Evolutionary conservation across 2,113 vertebrate genomes (phyloP).

Genomic region (Apus apus): DNA sequence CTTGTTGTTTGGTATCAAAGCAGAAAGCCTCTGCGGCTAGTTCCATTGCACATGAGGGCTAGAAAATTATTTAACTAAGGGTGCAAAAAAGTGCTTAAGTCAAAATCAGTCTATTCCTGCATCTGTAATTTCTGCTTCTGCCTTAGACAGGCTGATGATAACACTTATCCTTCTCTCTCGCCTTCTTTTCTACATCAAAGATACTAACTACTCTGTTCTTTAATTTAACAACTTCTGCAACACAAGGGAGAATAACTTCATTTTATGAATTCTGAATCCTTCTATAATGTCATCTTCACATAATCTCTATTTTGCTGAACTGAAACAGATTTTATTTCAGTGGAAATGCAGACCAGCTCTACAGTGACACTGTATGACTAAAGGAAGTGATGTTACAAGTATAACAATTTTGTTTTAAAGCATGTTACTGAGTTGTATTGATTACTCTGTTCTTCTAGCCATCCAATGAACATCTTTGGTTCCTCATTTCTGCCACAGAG

Average conservation of each 20-base stretch:
- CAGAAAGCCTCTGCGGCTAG: slow-evolving; percentile 34
- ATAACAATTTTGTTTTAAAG: neutral
- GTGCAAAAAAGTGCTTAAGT: slow-evolving; percentile 13
- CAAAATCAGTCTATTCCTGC: slow-evolving; percentile 36
- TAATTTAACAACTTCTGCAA: slow-evolving; percentile 67
- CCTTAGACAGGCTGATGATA: neutral
- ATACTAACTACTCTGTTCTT: slow-evolving; percentile 38
- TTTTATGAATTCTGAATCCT: slow-evolving; percentile 47
- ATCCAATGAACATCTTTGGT: neutral
- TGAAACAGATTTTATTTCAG: slow-evolving; percentile 21
- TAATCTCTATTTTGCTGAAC: slow-evolving; percentile 10
- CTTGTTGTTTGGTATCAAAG: slow-evolving; percentile 67
- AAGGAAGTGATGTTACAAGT: neutral
- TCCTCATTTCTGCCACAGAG: neutral
- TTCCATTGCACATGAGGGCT: slow-evolving; percentile 27
- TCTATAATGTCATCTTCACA: slow-evolving; percentile 17
- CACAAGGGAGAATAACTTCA: slow-evolving; percentile 45
- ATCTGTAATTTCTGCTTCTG: neutral
- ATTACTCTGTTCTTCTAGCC: neutral
- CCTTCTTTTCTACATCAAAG: slow-evolving; percentile 53
- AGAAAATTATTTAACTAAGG: slow-evolving; percentile 56
- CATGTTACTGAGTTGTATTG: neutral
- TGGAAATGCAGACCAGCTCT: neutral
- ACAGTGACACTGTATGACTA: neutral
- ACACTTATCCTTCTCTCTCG: neutral